Evolutionary conservation across 2,113 vertebrate genomes (phyloP), one percentile per base, ranked within the genome.

Genomic region (Larimichthys crocea): DNA sequence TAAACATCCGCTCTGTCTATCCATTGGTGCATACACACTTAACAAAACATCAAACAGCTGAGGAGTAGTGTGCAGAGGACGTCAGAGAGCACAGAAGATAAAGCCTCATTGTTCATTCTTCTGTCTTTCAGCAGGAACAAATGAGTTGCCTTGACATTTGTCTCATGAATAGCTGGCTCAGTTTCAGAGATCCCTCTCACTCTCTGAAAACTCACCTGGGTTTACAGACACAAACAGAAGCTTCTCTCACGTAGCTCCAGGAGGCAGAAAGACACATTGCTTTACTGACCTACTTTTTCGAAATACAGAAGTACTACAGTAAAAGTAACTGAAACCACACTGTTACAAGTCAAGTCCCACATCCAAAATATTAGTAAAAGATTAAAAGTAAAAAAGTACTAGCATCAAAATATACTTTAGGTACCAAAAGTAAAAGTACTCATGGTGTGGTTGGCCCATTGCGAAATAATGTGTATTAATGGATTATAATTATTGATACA

Each of bases 11-110:
- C 63, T 74, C 35, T 35, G 61, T 50, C 26, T 17, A 3, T 65
- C 24, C 68, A 68, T 71, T 20, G 35, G 35, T 40, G 35, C 49
- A 42, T 42, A 19, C 22, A 63, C 67, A 40, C 55, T 22, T 31
- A 42, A 76, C 20, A 62, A 67, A 74, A 63, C 7, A 76, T 60
- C 63, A 81, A 48, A 78, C 59, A 71, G 46, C 55, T 63, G 70
- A 65, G 65, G 0, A 31, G 62, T 5, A 20, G 24, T 10, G 44
- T 42, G 59, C 31, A 55, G 20, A 46, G 73, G 48, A 56, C 3
- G 35, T 50, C n/a, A 53, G 5, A 56, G 46, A 70, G 53, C 42
- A 50, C 40, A 49, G 31, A 49, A 70, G 17, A 80, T 16, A n/a
- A 70, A 59, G 52, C 11, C 35, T 50, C 0, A 35, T 17, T 75